Evolutionary conservation across 2,113 vertebrate species (phyloP), one percentile per base, ranked within the genome.

Genomic region (Alethe castanea): DNA sequence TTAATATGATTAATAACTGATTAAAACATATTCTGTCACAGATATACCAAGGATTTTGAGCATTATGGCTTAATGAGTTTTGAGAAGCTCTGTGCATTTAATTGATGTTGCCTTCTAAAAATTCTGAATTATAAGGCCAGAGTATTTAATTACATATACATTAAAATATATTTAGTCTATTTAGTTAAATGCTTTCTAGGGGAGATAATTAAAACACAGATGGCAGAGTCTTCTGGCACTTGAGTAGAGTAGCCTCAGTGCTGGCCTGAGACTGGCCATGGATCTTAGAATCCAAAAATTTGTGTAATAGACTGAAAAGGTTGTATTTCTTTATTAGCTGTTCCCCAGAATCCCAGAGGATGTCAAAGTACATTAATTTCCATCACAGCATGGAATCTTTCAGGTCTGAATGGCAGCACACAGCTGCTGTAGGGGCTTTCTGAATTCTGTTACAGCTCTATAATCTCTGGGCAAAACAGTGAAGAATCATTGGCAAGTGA

Each of bases 331-430:
- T 98, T 98, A 98, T 98, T 98, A 98, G 97, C 93, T 95, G 94
- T 97, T 98, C 97, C 98, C 92, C 96, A 96, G 95, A 98, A 97
- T 99, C 98, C 98, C 98, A 96, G 95, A 98, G 98, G 98, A 98
- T 98, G 98, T 99, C 98, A 98, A 98, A 98, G 98, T 96, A 98
- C 98, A 99, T 99, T 99, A 98, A 98, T 99, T 99, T 99, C 98
- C 98, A 98, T 99, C 98, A 98, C 98, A 98, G 98, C 98, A 97
- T 96, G 98, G 98, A 97, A 97, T 98, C 98, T 98, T 98, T 98
- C 98, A 98, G 98, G 98, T 99, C 98, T 99, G 98, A 99, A 98
- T 98, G 98, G 98, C 98, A 99, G 98, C 97, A 96, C 96, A 96
- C 98, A 98, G 98, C 98, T 99, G 98, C 98, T 98, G 94, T 25